These are phyloP conservation scores for Hyperoodon ampullatus DNA, from an alignment of 2,113 vertebrate species.

Conservation along the genomic window DNA sequence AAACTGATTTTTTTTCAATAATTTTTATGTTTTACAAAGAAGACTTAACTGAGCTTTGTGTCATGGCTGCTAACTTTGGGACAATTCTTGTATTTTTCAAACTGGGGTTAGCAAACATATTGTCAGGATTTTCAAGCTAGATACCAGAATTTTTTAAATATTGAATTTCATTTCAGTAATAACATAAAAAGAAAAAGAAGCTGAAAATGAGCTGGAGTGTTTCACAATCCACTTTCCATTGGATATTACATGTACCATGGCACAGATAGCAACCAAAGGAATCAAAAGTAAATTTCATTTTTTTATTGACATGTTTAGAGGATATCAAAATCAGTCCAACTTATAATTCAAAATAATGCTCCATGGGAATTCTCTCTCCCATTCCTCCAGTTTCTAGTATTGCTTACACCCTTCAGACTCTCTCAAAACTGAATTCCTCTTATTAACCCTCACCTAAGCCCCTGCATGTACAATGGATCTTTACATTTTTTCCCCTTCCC, in stretches of 20 bases:
- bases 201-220: neutral
- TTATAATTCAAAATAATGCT: neutral
- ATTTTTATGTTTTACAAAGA: conserved; percentile 21
- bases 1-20: neutral
- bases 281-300: neutral
- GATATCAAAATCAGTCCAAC: neutral
- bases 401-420: neutral
- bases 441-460: neutral
- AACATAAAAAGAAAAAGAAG: neutral
- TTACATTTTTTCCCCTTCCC: neutral
- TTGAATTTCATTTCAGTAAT: neutral
- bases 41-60: neutral
- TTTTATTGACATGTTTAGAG: neutral
- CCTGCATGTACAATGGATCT: neutral
- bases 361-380: neutral
- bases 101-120: neutral
- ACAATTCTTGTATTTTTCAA: neutral
- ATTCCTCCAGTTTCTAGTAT: neutral
- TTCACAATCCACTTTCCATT: neutral
- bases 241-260: neutral
- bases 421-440: neutral
- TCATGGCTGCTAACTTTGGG: neutral
- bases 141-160: neutral
- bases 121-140: neutral
- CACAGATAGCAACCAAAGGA: neutral